Conservation (phyloP, 2,888 invertebrate species). For the Liodrosophila aerea region DNA sequence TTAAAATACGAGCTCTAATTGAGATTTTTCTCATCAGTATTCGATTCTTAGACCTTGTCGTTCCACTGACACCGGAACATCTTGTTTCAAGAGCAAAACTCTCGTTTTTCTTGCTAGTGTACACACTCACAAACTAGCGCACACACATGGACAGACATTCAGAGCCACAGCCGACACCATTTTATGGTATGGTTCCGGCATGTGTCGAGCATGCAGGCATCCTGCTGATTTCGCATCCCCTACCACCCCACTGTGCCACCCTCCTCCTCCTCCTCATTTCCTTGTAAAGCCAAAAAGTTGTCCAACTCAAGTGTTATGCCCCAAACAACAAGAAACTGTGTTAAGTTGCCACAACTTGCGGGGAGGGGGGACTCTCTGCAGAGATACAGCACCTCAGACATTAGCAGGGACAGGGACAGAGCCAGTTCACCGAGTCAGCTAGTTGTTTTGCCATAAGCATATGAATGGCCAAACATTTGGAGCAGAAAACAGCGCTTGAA, state of each 20-base stretch:
- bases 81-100: too few species aligned
- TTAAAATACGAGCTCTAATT: too few species aligned
- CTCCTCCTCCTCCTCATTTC: neutral
- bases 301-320: conserved; percentile 53
- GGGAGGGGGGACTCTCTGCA: too few species aligned
- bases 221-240: conserved; percentile 57
- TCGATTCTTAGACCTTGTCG: too few species aligned
- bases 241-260: too few species aligned
- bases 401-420: conserved; percentile 13
- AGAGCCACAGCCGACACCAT: conserved; percentile 55
- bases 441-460: conserved; percentile 57
- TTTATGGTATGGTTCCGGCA: conserved; percentile 63
- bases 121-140: conserved; percentile 10
- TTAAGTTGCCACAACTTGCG: conserved; percentile 55
- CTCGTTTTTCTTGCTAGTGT: too few species aligned
- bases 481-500: conserved; percentile 31
- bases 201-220: conserved; percentile 38
- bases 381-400: conserved; percentile 13
- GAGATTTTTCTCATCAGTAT: too few species aligned
- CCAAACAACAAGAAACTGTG: conserved; percentile 55
- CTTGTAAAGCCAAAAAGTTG: conserved; percentile 62
- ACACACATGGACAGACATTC: conserved; percentile 8
- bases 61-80: too few species aligned
- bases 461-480: conserved; percentile 51
- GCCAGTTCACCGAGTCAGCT: conserved; percentile 18